phyloP scores from a whole-genome alignment of 2,888 invertebrate species.

The Nemapogon koenigi region DNA sequence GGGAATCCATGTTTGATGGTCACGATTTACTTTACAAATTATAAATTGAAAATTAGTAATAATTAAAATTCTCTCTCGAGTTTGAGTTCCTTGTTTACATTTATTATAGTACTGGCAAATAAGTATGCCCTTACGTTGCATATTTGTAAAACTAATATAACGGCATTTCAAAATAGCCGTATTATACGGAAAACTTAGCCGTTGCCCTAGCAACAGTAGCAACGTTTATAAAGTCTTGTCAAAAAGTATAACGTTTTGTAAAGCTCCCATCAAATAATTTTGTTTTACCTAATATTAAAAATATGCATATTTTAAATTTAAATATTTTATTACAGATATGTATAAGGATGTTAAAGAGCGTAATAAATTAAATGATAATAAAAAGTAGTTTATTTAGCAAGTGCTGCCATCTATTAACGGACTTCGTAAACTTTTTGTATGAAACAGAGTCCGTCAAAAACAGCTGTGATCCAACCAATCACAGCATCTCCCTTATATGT shows the following conservation, averaged over 20 bases:
- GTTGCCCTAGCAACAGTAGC: slow-evolving; percentile 34
- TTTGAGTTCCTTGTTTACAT: no score
- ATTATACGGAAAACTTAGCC: slow-evolving; percentile 21
- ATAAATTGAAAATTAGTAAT: no score
- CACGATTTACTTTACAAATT: no score
- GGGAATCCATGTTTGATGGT: slow-evolving; percentile 44
- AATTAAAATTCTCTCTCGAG: no score
- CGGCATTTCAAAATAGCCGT: slow-evolving; percentile 17
- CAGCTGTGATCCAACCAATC: slow-evolving; percentile 55
- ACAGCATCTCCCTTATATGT: slow-evolving; percentile 25
- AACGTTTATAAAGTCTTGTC: no score
- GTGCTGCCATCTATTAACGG: slow-evolving; percentile 35
- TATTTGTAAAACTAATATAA: no score
- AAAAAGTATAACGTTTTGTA: background rate
- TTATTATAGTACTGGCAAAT: no score
- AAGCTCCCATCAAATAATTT: background rate
- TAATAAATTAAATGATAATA: background rate
- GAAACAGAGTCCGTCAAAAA: slow-evolving; percentile 37
- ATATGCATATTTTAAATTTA: background rate
- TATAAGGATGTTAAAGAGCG: background rate
- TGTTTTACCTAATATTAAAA: background rate
- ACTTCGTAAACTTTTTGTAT: background rate
- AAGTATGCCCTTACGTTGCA: background rate
- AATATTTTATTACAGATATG: background rate
- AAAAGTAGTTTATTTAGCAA: no score